Evolutionary conservation across 1,140 invertebrate species (phyloP).

Genomic region (Ridgeia piscesae): DNA sequence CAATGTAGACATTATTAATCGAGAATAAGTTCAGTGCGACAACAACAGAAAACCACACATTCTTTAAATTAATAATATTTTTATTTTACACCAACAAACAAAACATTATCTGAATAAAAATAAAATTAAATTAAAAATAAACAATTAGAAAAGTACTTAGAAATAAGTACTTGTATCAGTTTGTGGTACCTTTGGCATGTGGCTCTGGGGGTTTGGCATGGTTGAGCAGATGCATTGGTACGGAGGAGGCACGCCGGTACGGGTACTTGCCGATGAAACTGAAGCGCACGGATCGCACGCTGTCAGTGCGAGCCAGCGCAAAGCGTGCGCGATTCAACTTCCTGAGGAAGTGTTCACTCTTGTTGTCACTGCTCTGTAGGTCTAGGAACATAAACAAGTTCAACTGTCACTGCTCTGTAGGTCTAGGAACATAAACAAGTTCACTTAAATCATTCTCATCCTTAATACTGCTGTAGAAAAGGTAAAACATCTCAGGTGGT

Average conservation of each 20-base stretch:
- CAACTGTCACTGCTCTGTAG: conserved; percentile 84
- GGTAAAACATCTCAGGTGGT: no score
- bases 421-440: conserved; percentile 72
- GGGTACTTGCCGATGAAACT: conserved; percentile 92
- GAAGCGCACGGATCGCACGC: conserved; percentile 79
- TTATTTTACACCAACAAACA: conserved; percentile 59
- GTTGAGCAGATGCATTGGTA: conserved; percentile 53
- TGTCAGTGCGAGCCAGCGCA: conserved; percentile 71
- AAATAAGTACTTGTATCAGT: conserved; percentile 76
- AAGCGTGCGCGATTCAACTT: conserved; percentile 89
- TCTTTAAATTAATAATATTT: no score
- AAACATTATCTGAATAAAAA: no score
- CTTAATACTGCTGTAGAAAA: no score
- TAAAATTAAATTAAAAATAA: no score
- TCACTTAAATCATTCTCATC: no score
- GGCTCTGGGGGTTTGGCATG: conserved; percentile 34
- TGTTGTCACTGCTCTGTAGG: conserved; percentile 83
- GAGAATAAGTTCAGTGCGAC: no score
- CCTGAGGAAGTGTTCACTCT: conserved; percentile 82
- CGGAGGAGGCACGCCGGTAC: conserved; percentile 80
- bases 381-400: conserved; percentile 73
- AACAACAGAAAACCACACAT: no score
- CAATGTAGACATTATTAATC: no score
- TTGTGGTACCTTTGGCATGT: conserved; percentile 82
- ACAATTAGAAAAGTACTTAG: no score